Evolutionary conservation across 1,140 invertebrate species (phyloP), one percentile per base, ranked within the genome.

Genomic region (Pogonus chalceus): DNA sequence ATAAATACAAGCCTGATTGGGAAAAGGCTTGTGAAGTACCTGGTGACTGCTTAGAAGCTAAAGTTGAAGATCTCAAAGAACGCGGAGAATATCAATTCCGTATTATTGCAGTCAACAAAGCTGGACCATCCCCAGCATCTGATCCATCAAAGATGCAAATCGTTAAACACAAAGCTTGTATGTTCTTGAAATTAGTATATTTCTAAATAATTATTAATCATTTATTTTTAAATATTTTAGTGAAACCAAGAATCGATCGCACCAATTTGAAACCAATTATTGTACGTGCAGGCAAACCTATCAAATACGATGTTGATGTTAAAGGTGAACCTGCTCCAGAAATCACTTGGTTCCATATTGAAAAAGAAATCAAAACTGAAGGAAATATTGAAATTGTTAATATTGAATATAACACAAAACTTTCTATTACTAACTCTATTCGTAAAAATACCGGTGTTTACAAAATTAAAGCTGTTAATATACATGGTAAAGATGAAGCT

Each of bases 201-300:
- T 51, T 23, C 23, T 4, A 4, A 51, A 20, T 51, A 50, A 23
- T 50, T 50, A 16, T 31, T 7, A 7, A 31, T 14, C 20, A 35
- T 56, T 54, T 64, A 23, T 64, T 59, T 62, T 56, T n/a, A 46
- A 31, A 7, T 49, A 53, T 72, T 76, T 51, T 64, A 92, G 90
- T 96, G 69, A 95, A 96, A 75, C 94, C 94, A n/a, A 88, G 90
- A 68, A 96, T 98, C 67, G 92, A 96, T 68, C 81, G 92, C 60
- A 94, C 92, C 0, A 93, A 95, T 67, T 75, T 98, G 54, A 93
- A 96, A 73, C 85, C 91, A 24, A 81, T 96, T 51, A 83, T 85
- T 1, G 88, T 95, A 0, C 83, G 90, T 61, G 90, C 90, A 55
- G 94, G 95, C 21, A 96, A 98, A 69, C 79, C 83, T 1, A 86